phyloP scores from a whole-genome alignment of 2,797 vertebrate species.

The Pteronotus mesoamericanus region DNA sequence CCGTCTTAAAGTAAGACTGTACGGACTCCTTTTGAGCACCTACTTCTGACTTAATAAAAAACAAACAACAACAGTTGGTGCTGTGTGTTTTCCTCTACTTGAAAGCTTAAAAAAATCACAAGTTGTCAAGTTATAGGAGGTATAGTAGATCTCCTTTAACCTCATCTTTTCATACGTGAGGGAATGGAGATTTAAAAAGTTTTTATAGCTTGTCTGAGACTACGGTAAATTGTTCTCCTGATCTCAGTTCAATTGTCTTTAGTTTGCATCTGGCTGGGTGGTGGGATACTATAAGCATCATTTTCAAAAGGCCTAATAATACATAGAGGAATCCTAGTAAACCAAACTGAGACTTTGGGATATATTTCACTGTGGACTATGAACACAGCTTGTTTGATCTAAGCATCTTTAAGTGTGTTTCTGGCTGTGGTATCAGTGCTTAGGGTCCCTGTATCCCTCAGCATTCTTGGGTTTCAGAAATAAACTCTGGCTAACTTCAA shows the following conservation, averaged over 20 bases:
- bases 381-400: neutral
- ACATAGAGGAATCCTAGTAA: neutral
- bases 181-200: neutral
- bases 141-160: neutral
- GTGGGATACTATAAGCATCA: neutral
- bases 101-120: slow-evolving; percentile 32
- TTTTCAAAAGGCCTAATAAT: neutral
- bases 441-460: neutral
- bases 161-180: neutral
- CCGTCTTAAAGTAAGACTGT: neutral
- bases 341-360: neutral
- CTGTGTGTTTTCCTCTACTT: neutral
- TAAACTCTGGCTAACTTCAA: neutral
- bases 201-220: neutral
- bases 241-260: neutral
- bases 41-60: neutral
- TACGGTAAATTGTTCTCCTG: neutral
- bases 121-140: neutral
- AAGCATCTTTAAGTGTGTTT: slow-evolving; percentile 19
- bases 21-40: neutral
- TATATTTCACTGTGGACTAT: neutral
- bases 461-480: neutral
- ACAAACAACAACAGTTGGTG: neutral
- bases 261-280: neutral
- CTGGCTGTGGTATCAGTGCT: neutral